A percentile compares a stretch with the other conserved stretches of the same genome.
Conservation (phyloP, 2,113 vertebrate species). For the Apistogramma diplotaenia region DNA sequence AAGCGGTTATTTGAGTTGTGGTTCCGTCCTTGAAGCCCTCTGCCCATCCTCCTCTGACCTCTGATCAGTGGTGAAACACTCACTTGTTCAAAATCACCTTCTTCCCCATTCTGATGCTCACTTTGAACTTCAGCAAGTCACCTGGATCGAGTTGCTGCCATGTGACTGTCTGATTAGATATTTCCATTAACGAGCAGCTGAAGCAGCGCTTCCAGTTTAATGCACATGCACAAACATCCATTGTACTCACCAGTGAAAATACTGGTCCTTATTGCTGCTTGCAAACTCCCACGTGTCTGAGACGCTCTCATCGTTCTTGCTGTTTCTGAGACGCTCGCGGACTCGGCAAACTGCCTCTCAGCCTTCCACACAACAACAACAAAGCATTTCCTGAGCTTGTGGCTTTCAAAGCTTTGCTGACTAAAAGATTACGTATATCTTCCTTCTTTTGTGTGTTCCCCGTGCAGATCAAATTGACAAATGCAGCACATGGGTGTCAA, state of each 20-base stretch:
- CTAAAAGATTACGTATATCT: constrained; percentile 8
- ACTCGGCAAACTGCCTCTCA: neutral
- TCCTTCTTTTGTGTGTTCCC: neutral
- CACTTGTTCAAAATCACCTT: no score
- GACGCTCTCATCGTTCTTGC: neutral
- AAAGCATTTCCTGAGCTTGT: constrained; percentile 57
- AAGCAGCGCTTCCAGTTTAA: neutral
- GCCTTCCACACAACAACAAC: neutral
- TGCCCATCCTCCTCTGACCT: neutral
- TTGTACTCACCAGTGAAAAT: constrained; percentile 64
- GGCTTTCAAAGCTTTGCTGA: constrained; percentile 32
- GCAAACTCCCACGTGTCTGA: neutral
- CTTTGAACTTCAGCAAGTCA: no score
- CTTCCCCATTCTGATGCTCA: no score
- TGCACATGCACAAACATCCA: rapidly evolving
- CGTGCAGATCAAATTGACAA: neutral
- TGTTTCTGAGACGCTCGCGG: neutral
- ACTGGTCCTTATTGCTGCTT: constrained; percentile 9
- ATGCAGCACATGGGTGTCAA: neutral
- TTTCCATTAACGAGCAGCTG: neutral
- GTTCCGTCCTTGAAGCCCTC: neutral
- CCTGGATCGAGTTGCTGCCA: neutral
- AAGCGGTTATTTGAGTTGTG: neutral
- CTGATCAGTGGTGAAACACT: neutral
- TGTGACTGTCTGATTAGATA: neutral